A percentile compares a stretch with the other conserved stretches of the same genome.
phyloP scores from a whole-genome alignment of 2,113 vertebrate genomes.

The Carassius gibelio region DNA sequence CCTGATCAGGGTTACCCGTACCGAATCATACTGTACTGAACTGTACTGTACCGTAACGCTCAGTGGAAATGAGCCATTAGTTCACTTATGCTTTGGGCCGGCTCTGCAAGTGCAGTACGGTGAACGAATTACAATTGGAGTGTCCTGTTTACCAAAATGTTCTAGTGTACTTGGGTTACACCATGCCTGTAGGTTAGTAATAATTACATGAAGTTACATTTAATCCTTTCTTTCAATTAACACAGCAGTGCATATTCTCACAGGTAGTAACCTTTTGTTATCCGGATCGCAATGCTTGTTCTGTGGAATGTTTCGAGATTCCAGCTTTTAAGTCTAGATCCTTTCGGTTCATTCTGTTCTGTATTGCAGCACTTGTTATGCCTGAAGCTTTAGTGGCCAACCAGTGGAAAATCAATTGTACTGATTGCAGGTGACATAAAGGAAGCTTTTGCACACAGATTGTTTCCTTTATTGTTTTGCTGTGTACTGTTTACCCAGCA shows the following conservation, averaged over 20 bases:
- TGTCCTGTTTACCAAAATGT: not conserved
- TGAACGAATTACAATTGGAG: not conserved
- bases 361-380: not conserved
- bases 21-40: no score
- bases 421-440: conserved; percentile 13
- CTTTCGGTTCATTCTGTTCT: conserved; percentile 15
- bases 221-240: not conserved
- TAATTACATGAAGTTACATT: conserved; percentile 9
- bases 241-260: not conserved
- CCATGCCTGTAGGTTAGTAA: not conserved
- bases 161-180: not conserved
- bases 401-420: conserved; percentile 9
- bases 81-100: no score
- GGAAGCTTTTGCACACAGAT: not conserved
- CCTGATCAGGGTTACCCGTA: no score
- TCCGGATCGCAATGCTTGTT: not conserved
- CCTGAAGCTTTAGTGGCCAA: not conserved
- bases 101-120: not conserved
- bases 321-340: not conserved
- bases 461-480: not conserved
- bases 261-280: not conserved
- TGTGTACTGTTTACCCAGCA: not conserved
- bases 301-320: not conserved
- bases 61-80: no score
- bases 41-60: no score